Evolutionary conservation across 2,888 invertebrate genomes (phyloP).

Genomic region (Flexamia atlantica): DNA sequence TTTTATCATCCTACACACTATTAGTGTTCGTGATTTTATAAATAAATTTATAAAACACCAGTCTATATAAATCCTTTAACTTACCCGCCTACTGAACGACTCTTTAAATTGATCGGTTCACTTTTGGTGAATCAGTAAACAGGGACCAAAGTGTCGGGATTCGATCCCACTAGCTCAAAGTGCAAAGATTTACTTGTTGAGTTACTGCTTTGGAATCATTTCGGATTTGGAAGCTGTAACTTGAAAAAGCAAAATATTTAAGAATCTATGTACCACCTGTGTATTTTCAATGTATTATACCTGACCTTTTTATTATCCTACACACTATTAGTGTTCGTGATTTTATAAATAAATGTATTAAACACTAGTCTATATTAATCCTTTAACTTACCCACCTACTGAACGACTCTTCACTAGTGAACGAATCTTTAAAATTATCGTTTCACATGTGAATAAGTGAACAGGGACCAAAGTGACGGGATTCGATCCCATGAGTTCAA

Average conservation of each 20-base stretch:
- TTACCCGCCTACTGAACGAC: no score
- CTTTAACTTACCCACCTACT: conserved; percentile 14
- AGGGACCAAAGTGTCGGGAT: background rate
- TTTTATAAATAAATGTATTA: conserved; percentile 20
- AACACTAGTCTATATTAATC: background rate
- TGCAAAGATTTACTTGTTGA: conserved; percentile 45
- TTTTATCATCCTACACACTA: conserved; percentile 16
- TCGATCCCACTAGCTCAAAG: conserved; percentile 30
- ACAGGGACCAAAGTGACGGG: conserved; percentile 7
- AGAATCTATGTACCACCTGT: background rate
- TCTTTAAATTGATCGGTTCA: no score
- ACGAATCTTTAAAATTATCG: background rate
- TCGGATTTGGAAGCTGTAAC: conserved; percentile 48
- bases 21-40: conserved; percentile 16
- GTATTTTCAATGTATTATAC: conserved; percentile 49
- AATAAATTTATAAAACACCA: conserved; percentile 32
- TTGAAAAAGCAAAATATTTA: conserved; percentile 54
- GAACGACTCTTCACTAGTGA: conserved; percentile 19
- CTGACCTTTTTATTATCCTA: conserved; percentile 22
- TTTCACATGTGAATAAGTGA: background rate
- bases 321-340: conserved; percentile 10
- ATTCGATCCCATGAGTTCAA: conserved; percentile 2
- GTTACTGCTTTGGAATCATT: conserved; percentile 45
- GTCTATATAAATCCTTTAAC: no score
- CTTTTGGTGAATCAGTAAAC: no score